A percentile compares a stretch with the other conserved stretches of the same genome.
Evolutionary conservation across 1,140 invertebrate species (phyloP).

Genomic region (Drosophila cardini): DNA sequence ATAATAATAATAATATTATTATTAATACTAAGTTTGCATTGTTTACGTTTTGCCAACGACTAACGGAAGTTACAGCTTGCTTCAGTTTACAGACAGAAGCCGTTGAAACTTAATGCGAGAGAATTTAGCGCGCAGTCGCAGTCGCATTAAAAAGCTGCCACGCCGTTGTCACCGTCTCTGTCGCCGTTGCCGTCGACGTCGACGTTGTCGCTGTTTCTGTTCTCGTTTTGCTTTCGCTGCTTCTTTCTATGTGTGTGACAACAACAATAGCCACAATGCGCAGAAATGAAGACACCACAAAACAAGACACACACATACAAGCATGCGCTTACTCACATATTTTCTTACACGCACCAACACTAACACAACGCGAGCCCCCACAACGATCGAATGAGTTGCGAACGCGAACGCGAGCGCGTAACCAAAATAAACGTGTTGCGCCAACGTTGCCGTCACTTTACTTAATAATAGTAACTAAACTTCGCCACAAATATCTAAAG

Average conservation of each 20-base stretch:
- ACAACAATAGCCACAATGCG: slow-evolving; percentile 34
- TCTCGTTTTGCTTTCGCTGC: neutral
- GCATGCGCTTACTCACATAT: neutral
- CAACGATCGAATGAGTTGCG: slow-evolving; percentile 52
- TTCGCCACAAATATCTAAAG: slow-evolving; percentile 39
- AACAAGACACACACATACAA: slow-evolving; percentile 1
- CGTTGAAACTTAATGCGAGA: slow-evolving; percentile 14
- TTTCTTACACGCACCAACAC: neutral
- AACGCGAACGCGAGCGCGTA: slow-evolving; percentile 41
- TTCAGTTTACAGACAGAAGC: slow-evolving; percentile 8
- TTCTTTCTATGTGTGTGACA: slow-evolving; percentile 35
- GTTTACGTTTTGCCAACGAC: slow-evolving; percentile 63
- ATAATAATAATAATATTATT: slow-evolving; percentile 18
- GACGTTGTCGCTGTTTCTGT: slow-evolving; percentile 17
- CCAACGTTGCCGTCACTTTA: slow-evolving; percentile 66
- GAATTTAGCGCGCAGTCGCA: slow-evolving; percentile 60
- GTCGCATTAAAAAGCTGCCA: slow-evolving; percentile 61
- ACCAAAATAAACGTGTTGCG: slow-evolving; percentile 60
- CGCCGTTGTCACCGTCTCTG: slow-evolving; percentile 37
- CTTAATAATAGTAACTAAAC: slow-evolving; percentile 79
- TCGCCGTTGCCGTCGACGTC: slow-evolving; percentile 16
- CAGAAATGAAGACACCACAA: slow-evolving; percentile 48
- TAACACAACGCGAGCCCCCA: slow-evolving; percentile 31
- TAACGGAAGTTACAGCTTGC: slow-evolving; percentile 70
- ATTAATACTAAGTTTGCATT: slow-evolving; percentile 48